phyloP scores from a whole-genome alignment of 2,888 invertebrate species.

The Caenorhabditis panamensis region DNA sequence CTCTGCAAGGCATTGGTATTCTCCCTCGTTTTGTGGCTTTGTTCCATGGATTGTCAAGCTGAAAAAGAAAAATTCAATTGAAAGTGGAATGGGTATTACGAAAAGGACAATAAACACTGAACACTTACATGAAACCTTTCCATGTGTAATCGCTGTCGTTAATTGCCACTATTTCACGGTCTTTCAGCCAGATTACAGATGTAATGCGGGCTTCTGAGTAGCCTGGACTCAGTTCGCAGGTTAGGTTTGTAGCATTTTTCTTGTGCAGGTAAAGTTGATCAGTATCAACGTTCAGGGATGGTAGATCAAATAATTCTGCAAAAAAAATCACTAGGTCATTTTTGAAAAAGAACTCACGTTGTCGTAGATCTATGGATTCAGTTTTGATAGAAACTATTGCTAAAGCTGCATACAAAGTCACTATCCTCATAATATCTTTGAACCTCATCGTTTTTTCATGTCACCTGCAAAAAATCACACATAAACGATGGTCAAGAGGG shows the following conservation, averaged over 20 bases:
- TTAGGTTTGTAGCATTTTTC: conserved; percentile 58
- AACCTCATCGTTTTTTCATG: conserved; percentile 48
- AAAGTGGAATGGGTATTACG: no score
- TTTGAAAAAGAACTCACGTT: conserved; percentile 24
- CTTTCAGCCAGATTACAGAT: conserved; percentile 71
- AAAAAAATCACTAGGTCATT: not conserved
- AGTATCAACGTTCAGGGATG: conserved; percentile 65
- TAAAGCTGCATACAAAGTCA: conserved; percentile 15
- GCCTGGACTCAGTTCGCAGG: conserved; percentile 68
- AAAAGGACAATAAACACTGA: no score
- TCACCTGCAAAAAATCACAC: conserved; percentile 24
- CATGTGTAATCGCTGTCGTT: conserved; percentile 60
- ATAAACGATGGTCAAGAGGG: not conserved
- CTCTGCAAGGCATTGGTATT: conserved; percentile 77
- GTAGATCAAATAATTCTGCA: conserved; percentile 71
- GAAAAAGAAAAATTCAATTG: conserved; percentile 21
- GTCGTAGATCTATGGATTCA: conserved; percentile 18
- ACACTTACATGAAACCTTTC: conserved; percentile 61
- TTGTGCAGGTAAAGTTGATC: conserved; percentile 69
- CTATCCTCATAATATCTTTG: not conserved
- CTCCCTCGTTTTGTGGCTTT: conserved; percentile 71
- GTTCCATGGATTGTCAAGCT: conserved; percentile 65
- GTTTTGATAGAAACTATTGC: not conserved
- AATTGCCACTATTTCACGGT: conserved; percentile 66
- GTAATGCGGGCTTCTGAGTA: conserved; percentile 56